These are phyloP conservation scores for Gymnothorax reevesii DNA, from an alignment of 2,797 vertebrate genomes.

Conservation along the genomic window DNA sequence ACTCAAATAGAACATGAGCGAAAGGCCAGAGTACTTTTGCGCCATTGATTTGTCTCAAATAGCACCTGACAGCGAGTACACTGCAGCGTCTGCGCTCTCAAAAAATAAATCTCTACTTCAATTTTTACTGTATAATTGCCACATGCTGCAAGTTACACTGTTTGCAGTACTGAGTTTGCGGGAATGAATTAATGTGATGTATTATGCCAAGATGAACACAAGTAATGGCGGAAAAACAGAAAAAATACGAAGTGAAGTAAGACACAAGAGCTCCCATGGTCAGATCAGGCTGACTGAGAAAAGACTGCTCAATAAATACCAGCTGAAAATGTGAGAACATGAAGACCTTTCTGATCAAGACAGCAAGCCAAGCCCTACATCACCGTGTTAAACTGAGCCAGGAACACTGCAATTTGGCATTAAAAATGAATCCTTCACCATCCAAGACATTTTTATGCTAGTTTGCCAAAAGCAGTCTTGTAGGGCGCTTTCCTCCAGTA, in stretches of 20 bases:
- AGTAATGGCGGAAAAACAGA: not conserved
- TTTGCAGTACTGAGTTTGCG: not conserved
- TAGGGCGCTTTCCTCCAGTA: not conserved
- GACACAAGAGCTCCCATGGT: not conserved
- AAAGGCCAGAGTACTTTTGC: constrained; percentile 12
- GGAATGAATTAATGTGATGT: not conserved
- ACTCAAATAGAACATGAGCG: constrained; percentile 3
- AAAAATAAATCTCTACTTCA: not conserved
- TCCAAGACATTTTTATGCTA: constrained; percentile 13
- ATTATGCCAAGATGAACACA: not conserved
- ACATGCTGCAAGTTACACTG: not conserved
- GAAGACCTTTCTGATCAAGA: constrained; percentile 35
- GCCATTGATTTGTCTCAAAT: constrained; percentile 20
- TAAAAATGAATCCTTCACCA: constrained; percentile 31
- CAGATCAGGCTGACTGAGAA: constrained; percentile 34
- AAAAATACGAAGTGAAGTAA: not conserved
- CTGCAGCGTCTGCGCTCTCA: not conserved
- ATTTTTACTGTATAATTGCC: not conserved
- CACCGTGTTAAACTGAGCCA: constrained; percentile 29
- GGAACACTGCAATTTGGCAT: constrained; percentile 25
- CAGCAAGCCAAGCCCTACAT: not conserved
- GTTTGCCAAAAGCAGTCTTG: not conserved
- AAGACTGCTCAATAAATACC: constrained; percentile 38
- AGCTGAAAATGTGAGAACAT: constrained; percentile 33
- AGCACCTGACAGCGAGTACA: constrained; percentile 11